Base-by-base conservation (phyloP, 2,113 vertebrate genomes). In the Oryzias celebensis region DNA sequence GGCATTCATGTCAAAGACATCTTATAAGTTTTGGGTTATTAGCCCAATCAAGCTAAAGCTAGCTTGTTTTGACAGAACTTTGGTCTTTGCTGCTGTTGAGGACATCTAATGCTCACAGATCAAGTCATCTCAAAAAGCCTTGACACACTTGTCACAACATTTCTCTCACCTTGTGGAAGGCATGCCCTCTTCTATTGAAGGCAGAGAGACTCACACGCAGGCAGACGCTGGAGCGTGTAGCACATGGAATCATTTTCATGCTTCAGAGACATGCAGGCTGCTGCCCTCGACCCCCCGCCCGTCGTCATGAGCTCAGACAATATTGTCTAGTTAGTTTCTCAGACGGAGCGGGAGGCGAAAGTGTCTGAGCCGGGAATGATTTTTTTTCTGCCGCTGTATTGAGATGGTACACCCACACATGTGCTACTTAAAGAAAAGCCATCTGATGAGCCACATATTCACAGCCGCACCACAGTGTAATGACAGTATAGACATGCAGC, bases 71-170 rank as follows among this genome's bases (percentile, higher is more conserved):
- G 31, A 36, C 52, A 36, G 5, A n/a, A 5, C n/a, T 47, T 4
- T 8, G 1, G 45, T 47, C 44, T 14, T 6, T 45, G 44, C 44
- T 17, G 44, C 44, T 17, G 44, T 17, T 17, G 44, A 45, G 62
- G 28, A 36, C 46, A 49, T 58, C 62, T 7, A 13, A 56, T 62
- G 68, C 62, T 78, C 60, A 51, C 46, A 65, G 61, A 65, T 73
- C 60, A 43, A 24, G 56, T 72, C 45, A 64, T 75, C 74, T 80
- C 41, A 20, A 43, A 71, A 68, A 78, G 23, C 24, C 51, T 49
- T 52, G 74, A 75, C 52, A 74, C 52, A 53, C 75, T 61, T 82
- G 74, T 75, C 79, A 68, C 58, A 81, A 72, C 61, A 75, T 78
- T 64, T 66, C 68, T 59, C 59, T 45, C 7, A 15, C 64, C 44